phyloP scores from a whole-genome alignment of 1,140 invertebrate species.

The Heliconius melpomene region DNA sequence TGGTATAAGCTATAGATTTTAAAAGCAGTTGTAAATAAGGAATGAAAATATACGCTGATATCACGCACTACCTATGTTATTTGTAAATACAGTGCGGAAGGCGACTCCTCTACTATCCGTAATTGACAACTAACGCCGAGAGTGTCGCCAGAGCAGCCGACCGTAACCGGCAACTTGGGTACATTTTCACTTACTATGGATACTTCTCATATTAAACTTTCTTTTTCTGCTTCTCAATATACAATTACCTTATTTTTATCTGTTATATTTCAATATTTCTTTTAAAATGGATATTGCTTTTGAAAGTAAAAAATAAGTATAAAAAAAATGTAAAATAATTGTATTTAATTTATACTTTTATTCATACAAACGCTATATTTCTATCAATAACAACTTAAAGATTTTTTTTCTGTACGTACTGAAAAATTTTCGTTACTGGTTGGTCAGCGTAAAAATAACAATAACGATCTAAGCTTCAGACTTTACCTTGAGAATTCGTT shows the following conservation, averaged over 20 bases:
- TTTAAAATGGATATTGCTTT: not conserved
- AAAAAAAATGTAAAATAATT: not conserved
- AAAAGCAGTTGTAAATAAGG: not conserved
- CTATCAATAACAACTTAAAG: not conserved
- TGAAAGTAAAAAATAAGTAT: not conserved
- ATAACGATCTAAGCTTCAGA: constrained; percentile 11
- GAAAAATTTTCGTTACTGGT: not conserved
- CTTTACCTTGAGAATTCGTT: constrained; percentile 11
- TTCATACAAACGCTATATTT: not conserved
- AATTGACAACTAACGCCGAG: constrained; percentile 30
- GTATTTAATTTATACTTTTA: not conserved
- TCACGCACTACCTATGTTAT: constrained; percentile 21
- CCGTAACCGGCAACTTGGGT: constrained; percentile 45
- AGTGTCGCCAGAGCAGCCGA: constrained; percentile 40
- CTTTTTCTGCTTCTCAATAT: constrained; percentile 35
- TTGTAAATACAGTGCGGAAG: constrained; percentile 25
- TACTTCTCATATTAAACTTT: constrained; percentile 46
- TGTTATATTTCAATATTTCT: not conserved
- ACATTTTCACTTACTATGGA: constrained; percentile 47
- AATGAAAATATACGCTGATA: constrained; percentile 15
- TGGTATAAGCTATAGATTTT: not conserved
- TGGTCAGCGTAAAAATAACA: not conserved
- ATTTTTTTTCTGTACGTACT: not conserved
- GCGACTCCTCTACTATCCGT: constrained; percentile 18
- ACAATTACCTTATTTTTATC: not conserved